Evolutionary conservation across 2,113 vertebrate genomes (phyloP), one percentile per base, ranked within the genome.

Genomic region (Chunga burmeisteri): DNA sequence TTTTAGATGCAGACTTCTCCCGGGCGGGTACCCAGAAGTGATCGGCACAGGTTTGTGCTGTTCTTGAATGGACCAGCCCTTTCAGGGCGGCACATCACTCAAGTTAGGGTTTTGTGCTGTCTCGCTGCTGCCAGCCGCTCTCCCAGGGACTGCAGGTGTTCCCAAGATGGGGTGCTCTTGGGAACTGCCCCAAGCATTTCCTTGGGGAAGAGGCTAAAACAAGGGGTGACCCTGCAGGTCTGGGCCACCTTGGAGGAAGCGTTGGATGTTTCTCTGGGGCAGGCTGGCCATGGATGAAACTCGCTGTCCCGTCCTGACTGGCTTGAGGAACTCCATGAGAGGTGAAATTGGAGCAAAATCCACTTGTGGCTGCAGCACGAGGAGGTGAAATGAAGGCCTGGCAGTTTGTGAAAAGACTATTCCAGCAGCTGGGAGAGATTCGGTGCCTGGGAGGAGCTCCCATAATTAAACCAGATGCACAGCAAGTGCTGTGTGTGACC

Each of bases 401-500:
- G 40, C 65, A 46, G 30, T 56, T 22, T 7, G 55, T 92, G 77
- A 44, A 40, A 40, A 82, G 58, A 27, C 52, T 66, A 68, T 72
- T 91, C 53, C 94, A 65, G 77, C 73, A 88, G 79, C 86, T 40
- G 74, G 75, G 78, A 38, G 55, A 36, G 9, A 53, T 27, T 15
- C 13, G 5, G 67, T 91, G 70, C 49, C 65, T 32, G 13, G 83
- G 83, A 96, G 89, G 95, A 95, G 81, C 67, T 22, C 93, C 88
- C 34, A 2, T 75, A 77, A 88, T 91, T 88, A 94, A 92, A 91
- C 40, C 90, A 80, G 85, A 63, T 2, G 16, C 84, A 18, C 63
- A 36, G 68, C 30, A 13, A 72, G 73, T 17, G 23, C 94, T 91
- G 88, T 25, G 42, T 36, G 90, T 91, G 91, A 97, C 96, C 95